Percentiles rank a stretch among this genome's conserved stretches.
Conservation (phyloP, 2,888 invertebrate species). For the Lasioglossum malachurum region DNA sequence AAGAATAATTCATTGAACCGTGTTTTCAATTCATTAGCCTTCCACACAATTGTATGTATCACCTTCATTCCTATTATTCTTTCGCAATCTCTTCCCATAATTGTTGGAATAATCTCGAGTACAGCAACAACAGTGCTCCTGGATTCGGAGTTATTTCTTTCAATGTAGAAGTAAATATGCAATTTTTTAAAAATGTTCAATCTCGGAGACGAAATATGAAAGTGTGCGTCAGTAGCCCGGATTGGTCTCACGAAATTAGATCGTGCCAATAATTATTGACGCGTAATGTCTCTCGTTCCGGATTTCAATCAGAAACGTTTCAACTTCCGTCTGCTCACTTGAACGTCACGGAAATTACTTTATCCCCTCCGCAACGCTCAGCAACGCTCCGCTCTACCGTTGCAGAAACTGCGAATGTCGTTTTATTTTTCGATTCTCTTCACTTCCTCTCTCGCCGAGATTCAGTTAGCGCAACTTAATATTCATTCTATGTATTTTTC, state of each 20-base stretch:
- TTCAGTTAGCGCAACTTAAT: background rate
- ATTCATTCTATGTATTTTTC: background rate
- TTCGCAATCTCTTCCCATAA: no score
- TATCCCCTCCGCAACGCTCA: constrained; percentile 53
- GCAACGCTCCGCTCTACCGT: constrained; percentile 25
- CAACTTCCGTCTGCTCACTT: constrained; percentile 50
- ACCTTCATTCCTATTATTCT: no score
- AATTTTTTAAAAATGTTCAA: no score
- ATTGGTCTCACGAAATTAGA: constrained; percentile 50
- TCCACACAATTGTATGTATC: no score
- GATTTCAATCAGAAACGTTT: constrained; percentile 59
- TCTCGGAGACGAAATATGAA: no score
- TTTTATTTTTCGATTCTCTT: constrained; percentile 25
- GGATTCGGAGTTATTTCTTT: no score
- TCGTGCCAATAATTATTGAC: constrained; percentile 63
- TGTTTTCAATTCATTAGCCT: no score
- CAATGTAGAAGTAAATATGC: no score
- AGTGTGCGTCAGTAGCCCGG: no score
- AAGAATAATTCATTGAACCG: no score
- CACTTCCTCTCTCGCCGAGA: background rate
- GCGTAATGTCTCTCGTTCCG: constrained; percentile 49
- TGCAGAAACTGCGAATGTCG: constrained; percentile 28
- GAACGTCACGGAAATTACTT: constrained; percentile 73
- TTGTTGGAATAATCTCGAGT: no score
- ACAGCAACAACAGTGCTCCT: no score